A percentile compares a stretch with the other conserved stretches of the same genome.
Evolutionary conservation across 2,113 vertebrate species (phyloP).

Genomic region (Irena cyanogastra): DNA sequence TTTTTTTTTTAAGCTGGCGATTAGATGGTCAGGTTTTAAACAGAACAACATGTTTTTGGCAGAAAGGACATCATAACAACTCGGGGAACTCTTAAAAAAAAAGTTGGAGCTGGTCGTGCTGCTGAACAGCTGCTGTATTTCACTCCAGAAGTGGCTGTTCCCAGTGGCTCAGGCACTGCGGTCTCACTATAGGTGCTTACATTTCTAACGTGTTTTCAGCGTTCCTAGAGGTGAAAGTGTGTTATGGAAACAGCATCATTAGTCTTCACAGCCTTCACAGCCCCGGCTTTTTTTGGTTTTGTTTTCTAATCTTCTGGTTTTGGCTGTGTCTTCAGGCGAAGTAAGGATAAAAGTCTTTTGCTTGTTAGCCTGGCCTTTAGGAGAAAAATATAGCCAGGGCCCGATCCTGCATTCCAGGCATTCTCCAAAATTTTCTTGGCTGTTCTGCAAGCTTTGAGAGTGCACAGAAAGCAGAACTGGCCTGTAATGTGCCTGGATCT

Average conservation of each 20-base stretch:
- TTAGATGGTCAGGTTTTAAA: constrained; percentile 25
- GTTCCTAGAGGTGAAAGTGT: not conserved
- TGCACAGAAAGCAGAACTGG: constrained; percentile 20
- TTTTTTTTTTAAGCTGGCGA: not conserved
- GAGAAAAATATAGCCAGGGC: constrained; percentile 14
- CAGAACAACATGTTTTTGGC: constrained; percentile 49
- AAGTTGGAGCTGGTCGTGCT: not conserved
- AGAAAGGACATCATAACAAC: constrained; percentile 8
- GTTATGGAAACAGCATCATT: not conserved
- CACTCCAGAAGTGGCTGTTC: not conserved
- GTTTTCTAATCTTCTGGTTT: not conserved
- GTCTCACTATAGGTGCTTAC: not conserved
- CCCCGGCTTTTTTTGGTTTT: not conserved
- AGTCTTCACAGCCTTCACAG: not conserved
- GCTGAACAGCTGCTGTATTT: not conserved
- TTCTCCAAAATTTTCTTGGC: constrained; percentile 37
- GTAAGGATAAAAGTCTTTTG: not conserved
- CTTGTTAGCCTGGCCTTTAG: not conserved
- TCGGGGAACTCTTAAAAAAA: not conserved
- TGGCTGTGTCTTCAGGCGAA: not conserved
- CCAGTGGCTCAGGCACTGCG: not conserved
- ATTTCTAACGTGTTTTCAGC: not conserved
- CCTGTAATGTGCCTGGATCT: not conserved
- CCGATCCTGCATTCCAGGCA: constrained; percentile 38
- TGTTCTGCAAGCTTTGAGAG: constrained; percentile 16